Base-by-base conservation (phyloP, 2,888 invertebrate species). In the Sipha maydis region DNA sequence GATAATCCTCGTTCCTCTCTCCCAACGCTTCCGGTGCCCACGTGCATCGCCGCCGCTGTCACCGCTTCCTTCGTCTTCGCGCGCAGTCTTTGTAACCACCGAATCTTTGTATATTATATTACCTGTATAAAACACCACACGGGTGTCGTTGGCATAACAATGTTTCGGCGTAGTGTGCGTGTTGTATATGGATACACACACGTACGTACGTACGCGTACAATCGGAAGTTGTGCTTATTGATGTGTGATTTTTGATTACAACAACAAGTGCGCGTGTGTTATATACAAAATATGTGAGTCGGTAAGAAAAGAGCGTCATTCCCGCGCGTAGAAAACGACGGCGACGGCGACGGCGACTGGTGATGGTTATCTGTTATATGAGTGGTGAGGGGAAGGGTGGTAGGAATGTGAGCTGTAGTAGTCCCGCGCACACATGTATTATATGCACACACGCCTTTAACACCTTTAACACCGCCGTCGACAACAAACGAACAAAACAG, bases 211-310 rank as follows among this genome's bases (percentile, higher is more conserved):
- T 11, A 28, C 25, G 9, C 73, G 71, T 5, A n/a, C 73, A 38
- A 73, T 56, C 73, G 73, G 73, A 83, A 38, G 19, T 73, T 28
- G 83, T 83, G 83, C 73, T 73, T 83, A 75, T 83, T 71, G 83
- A 83, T 56, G 83, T 83, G 83, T 83, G 73, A 83, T 83, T 83
- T 83, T 83, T 56, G 83, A 83, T 83, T 83, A 38, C 75, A 54
- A 75, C 83, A 83, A 83, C 83, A 83, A 75, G 75, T 75, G 83
- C 25, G 83, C 73, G 83, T 25, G 73, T n/a, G 56, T 71, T 25
- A 31, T 48, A 14, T 14, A 25, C 38, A 41, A 41, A 38, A 67
- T 67, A 41, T 67, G 80, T 28, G 80, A 41, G 69, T 69, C 28
- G 41, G 69, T 69, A n/a, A 82, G 41, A 82, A 82, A 19, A 80